Evolutionary conservation across 1,140 invertebrate genomes (phyloP).

Genomic region (Trachymyrmex cornetzi): DNA sequence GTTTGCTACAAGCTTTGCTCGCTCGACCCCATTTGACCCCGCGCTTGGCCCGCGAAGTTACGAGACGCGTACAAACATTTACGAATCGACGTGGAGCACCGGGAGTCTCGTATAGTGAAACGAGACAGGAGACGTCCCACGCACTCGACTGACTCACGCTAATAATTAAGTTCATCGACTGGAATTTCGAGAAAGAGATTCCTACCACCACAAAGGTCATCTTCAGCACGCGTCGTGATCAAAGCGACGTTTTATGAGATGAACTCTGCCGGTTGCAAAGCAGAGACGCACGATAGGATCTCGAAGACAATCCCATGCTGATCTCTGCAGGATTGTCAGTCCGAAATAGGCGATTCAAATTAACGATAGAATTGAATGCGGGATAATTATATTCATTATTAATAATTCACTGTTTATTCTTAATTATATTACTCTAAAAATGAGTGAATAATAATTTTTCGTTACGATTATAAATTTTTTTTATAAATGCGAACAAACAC

Average conservation of each 20-base stretch:
- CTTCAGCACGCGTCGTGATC: conserved; percentile 59
- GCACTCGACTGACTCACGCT: conserved; percentile 60
- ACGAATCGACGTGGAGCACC: conserved; percentile 55
- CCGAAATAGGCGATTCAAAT: conserved; percentile 20
- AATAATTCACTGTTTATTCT: not conserved
- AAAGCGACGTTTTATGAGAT: conserved; percentile 59
- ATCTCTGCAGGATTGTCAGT: conserved; percentile 5
- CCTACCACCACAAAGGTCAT: conserved; percentile 43
- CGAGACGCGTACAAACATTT: conserved; percentile 67
- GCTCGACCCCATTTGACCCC: conserved; percentile 75
- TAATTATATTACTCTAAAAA: not conserved
- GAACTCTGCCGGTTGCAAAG: conserved; percentile 3
- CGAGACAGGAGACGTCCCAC: conserved; percentile 51
- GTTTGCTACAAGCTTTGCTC: conserved; percentile 71
- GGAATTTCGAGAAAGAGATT: conserved; percentile 64
- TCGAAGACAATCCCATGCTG: not conserved
- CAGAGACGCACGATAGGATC: not conserved
- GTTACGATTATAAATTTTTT: not conserved
- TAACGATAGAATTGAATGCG: conserved; percentile 14
- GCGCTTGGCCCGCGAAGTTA: conserved; percentile 49
- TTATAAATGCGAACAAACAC: not conserved
- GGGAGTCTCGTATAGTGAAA: conserved; percentile 23
- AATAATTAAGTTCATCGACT: conserved; percentile 63
- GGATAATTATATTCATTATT: not conserved
- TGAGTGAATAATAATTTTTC: not conserved